Evolutionary conservation across 2,797 vertebrate species (phyloP), one percentile per base, ranked within the genome.

Genomic region (Ctenochaetus hawaiiensis): DNA sequence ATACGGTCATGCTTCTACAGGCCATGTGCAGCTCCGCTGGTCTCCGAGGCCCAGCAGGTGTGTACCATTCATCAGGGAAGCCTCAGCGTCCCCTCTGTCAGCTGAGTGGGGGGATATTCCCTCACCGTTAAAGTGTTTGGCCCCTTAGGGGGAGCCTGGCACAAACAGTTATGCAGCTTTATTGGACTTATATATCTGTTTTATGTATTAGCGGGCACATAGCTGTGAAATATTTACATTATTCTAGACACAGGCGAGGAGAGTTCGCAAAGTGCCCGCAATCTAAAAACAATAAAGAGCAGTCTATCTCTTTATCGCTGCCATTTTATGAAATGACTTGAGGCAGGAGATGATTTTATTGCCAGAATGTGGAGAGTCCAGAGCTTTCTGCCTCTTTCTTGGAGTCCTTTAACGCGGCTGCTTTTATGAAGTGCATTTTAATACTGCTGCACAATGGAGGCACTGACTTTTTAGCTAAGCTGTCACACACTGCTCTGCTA

Each of bases 261-360:
- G 92, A 92, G 86, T 91, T 93, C 68, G 82, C 93, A 95, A 94
- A 94, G 92, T 94, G 94, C 90, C 92, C 79, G 87, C 94, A 94
- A 95, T 96, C 94, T 94, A 93, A 95, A 95, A 95, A 95, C 94
- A 94, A 96, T 95, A 95, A 96, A 95, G 93, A 87, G 89, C 92
- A 91, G 90, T 93, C 92, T 93, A 92, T 93, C 92, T 93, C 93
- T 96, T 95, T 96, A 96, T 95, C 91, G 93, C 90, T 92, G 93
- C 93, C 93, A 92, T 95, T 96, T 94, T 94, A 94, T 93, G 92
- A 93, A 94, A 95, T 94, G 93, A 94, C 94, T 94, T 91, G 87
- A 94, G 94, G 94, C 94, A 94, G 92, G 87, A 93, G 94, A 94
- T 95, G 93, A 93, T 95, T 95, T 95, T 95, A 94, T 94, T 94